Evolutionary conservation across 2,113 vertebrate species (phyloP).

Genomic region (Stictonetta naevosa): DNA sequence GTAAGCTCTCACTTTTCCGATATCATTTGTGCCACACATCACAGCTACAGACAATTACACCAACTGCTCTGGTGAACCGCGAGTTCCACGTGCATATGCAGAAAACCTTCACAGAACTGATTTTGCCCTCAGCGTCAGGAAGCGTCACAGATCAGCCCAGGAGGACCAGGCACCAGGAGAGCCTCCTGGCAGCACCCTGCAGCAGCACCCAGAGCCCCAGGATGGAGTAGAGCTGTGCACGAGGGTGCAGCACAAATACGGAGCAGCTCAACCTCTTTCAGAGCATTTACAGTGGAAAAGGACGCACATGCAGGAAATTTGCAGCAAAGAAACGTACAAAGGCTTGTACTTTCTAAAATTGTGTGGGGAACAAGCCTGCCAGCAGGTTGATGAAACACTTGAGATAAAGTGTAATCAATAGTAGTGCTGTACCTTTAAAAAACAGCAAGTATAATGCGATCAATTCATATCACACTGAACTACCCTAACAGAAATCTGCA

Average conservation of each 20-base stretch:
- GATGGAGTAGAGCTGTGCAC: neutral
- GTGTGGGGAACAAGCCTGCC: conserved; percentile 2
- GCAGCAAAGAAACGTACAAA: neutral
- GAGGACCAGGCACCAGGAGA: neutral
- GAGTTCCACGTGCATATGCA: neutral
- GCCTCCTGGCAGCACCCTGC: neutral
- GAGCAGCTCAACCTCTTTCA: neutral
- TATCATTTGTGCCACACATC: neutral
- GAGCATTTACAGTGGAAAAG: neutral
- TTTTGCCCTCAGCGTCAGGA: neutral
- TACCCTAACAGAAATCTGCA: conserved; percentile 55
- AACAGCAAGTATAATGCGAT: neutral
- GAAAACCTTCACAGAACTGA: neutral
- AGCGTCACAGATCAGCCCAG: neutral
- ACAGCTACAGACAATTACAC: neutral
- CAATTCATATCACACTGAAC: conserved; percentile 41
- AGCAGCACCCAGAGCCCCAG: neutral
- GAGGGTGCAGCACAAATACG: rapidly evolving
- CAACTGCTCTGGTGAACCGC: neutral
- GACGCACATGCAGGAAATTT: neutral
- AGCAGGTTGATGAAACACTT: conserved; percentile 52
- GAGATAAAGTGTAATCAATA: conserved; percentile 60
- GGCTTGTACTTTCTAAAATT: neutral
- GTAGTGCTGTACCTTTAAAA: conserved; percentile 50
- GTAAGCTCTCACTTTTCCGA: neutral